Evolutionary conservation across 2,888 invertebrate genomes (phyloP).

Genomic region (Microplitis deprimator): DNA sequence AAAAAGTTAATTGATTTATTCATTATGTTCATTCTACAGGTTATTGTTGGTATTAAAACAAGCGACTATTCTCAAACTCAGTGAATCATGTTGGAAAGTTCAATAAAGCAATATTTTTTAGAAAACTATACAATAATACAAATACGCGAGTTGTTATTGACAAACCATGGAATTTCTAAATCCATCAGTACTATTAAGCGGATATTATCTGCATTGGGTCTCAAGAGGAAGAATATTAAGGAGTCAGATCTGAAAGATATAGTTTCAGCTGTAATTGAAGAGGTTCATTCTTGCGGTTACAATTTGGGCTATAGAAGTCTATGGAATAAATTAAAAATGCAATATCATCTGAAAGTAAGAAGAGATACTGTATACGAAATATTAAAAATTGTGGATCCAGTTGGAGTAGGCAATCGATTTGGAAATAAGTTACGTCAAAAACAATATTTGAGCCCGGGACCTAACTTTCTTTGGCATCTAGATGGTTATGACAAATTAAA

Average conservation of each 20-base stretch:
- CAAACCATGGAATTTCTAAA: not conserved
- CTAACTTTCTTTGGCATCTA: slow-evolving; percentile 42
- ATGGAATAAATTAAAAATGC: too few relatives aligned
- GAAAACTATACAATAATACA: not conserved
- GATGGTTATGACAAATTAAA: slow-evolving; percentile 47
- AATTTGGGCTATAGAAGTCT: not conserved
- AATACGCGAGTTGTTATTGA: not conserved
- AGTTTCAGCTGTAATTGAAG: not conserved
- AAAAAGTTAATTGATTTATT: too few relatives aligned
- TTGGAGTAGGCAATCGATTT: slow-evolving; percentile 4
- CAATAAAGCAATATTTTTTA: too few relatives aligned
- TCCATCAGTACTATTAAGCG: not conserved
- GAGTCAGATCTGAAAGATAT: not conserved
- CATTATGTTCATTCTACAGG: too few relatives aligned
- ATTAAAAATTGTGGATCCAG: too few relatives aligned
- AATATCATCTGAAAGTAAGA: too few relatives aligned
- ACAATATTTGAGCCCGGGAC: slow-evolving; percentile 34
- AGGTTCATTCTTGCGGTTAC: not conserved
- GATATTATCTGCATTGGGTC: not conserved
- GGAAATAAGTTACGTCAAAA: slow-evolving; percentile 8
- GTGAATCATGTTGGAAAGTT: too few relatives aligned
- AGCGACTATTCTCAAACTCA: too few relatives aligned
- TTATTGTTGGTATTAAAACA: too few relatives aligned
- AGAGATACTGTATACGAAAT: too few relatives aligned
- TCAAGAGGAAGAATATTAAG: not conserved